These are phyloP conservation scores for Eupsilia transversa DNA, from an alignment of 2,888 invertebrate species.

Conservation along the genomic window DNA sequence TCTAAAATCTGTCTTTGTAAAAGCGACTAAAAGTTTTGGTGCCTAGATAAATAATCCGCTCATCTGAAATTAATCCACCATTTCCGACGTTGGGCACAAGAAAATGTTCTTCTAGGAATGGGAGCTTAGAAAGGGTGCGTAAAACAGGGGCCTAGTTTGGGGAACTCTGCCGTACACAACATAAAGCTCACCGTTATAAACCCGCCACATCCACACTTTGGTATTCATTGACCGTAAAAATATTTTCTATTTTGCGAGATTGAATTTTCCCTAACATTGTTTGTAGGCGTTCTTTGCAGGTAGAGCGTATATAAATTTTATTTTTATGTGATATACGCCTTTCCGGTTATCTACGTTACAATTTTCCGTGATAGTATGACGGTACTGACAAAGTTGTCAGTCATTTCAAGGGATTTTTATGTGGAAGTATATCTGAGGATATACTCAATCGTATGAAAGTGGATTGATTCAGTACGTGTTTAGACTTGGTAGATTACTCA, in stretches of 20 bases:
- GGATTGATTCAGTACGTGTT: neutral
- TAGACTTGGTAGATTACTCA: neutral
- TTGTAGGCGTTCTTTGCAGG: conserved; percentile 83
- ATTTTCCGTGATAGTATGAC: conserved; percentile 67
- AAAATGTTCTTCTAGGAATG: conserved; percentile 45
- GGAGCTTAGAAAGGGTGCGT: conserved; percentile 43
- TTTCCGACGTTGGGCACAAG: conserved; percentile 21
- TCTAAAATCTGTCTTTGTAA: neutral
- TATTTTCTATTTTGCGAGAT: conserved; percentile 89
- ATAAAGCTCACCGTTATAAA: conserved; percentile 74
- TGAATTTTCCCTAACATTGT: conserved; percentile 88
- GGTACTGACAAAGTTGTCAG: conserved; percentile 66
- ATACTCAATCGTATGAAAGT: neutral
- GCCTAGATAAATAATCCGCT: conserved; percentile 19
- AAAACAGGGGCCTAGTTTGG: conserved; percentile 58
- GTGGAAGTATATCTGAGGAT: conserved; percentile 19
- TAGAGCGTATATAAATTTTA: conserved; percentile 79
- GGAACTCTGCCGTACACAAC: conserved; percentile 71
- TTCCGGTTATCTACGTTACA: conserved; percentile 70
- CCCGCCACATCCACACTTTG: conserved; percentile 83
- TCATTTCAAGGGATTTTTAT: conserved; percentile 45
- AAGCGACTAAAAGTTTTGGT: neutral
- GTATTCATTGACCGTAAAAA: conserved; percentile 89
- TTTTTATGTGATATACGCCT: conserved; percentile 75
- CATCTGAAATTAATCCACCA: conserved; percentile 50